These are phyloP conservation scores for Gerris buenoi DNA, from an alignment of 1,140 invertebrate genomes.

Conservation along the genomic window DNA sequence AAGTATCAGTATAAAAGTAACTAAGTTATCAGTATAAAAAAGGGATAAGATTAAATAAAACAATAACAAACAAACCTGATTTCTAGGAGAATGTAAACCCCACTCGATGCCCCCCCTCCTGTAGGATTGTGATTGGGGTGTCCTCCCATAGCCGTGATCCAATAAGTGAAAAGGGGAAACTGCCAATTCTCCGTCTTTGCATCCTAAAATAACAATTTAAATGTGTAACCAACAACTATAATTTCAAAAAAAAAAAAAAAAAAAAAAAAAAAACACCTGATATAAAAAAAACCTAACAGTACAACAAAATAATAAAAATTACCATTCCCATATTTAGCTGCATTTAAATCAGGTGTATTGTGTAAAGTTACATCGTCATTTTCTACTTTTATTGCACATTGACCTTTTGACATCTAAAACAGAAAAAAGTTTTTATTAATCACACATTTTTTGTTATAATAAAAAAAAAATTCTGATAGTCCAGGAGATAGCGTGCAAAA, in stretches of 20 bases:
- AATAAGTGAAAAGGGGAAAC: conserved; percentile 54
- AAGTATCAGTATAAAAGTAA: too few species aligned
- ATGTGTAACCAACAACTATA: too few species aligned
- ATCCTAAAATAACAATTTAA: too few species aligned
- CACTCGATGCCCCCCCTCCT: background rate
- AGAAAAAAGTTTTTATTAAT: background rate
- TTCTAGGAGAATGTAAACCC: background rate
- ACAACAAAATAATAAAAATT: too few species aligned
- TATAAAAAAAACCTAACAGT: too few species aligned
- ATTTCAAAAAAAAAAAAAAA: too few species aligned
- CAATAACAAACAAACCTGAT: conserved; percentile 2
- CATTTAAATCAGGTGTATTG: conserved; percentile 9
- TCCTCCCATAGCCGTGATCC: conserved; percentile 70
- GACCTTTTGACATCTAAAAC: conserved; percentile 16
- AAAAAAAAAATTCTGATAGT: too few species aligned
- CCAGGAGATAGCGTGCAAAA: too few species aligned
- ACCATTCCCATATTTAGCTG: conserved; percentile 14
- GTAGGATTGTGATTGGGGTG: conserved; percentile 42
- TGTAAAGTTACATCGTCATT: conserved; percentile 14
- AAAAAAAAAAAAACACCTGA: too few species aligned
- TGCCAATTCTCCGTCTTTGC: conserved; percentile 13
- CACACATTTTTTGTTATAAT: too few species aligned
- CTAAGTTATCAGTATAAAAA: too few species aligned
- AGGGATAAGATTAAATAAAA: too few species aligned
- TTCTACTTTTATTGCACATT: conserved; percentile 10